Evolutionary conservation across 2,797 vertebrate species (phyloP).

Genomic region (Strix occidentalis): DNA sequence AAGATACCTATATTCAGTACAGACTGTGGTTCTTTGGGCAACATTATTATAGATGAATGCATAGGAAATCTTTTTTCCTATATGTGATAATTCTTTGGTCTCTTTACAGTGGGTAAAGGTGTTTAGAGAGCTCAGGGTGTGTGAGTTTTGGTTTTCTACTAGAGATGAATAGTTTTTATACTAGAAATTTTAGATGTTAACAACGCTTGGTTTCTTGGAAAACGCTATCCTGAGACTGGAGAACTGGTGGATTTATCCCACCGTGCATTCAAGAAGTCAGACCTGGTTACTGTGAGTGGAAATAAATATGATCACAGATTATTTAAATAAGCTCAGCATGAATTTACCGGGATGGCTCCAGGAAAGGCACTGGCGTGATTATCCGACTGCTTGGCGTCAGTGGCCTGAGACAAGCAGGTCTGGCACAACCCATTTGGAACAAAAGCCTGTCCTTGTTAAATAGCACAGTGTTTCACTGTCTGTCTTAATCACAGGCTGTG

Average conservation of each 20-base stretch:
- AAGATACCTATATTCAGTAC: not conserved
- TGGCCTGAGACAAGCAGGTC: not conserved
- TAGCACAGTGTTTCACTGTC: not conserved
- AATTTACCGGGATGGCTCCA: not conserved
- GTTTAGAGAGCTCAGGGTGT: not conserved
- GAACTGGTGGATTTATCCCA: not conserved
- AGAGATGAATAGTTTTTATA: not conserved
- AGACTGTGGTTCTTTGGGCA: not conserved
- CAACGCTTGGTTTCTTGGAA: not conserved
- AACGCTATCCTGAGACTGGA: not conserved
- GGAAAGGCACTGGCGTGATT: not conserved
- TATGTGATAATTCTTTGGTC: not conserved
- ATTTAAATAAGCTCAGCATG: not conserved
- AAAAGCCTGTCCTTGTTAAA: constrained; percentile 12
- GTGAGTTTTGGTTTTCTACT: not conserved
- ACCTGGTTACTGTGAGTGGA: not conserved
- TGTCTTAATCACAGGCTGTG: not conserved
- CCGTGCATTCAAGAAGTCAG: not conserved
- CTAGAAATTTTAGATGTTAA: not conserved
- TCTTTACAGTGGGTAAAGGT: not conserved
- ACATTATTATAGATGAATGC: not conserved
- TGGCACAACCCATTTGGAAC: constrained; percentile 22
- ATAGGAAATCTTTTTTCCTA: not conserved
- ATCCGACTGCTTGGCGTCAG: constrained; percentile 9
- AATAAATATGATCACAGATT: not conserved